Base-by-base conservation (phyloP, 64 coral and sea anemone genomes). In the Actinia tenebrosa region DNA sequence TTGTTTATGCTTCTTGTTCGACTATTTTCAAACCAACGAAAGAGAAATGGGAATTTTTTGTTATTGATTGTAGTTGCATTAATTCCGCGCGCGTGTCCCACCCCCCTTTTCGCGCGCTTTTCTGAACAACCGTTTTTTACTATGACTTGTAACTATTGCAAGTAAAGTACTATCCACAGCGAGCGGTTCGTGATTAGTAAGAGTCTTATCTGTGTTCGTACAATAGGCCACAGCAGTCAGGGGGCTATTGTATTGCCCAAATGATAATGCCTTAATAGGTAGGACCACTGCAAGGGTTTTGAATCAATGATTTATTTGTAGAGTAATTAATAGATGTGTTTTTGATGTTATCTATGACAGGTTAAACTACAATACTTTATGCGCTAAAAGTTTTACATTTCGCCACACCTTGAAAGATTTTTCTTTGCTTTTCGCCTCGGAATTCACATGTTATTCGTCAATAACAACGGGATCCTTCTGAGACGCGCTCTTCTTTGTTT, bases 241-340 rank as follows among this genome's bases (percentile, higher is more conserved):
- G 20, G 50, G 50, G 14, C n/a, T 52, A 53, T 81, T 81, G 79
- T 81, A 10, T 50, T 50, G 3, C 10, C 50, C 79, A 53, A 81
- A 81, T 75, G 69, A 81, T 81, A 53, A 81, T 81, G 50, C 50
- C 14, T 53, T 81, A 81, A 81, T 81, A 81, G 79, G 79, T 45
- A 50, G 46, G 13, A 53, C 42, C 3, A 22, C 79, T 53, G 5
- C 19, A 1, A 27, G 44, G 77, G 3, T 19, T 44, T 20, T 8
- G 10, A 81, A 81, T 81, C 43, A 81, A 79, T 79, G 11, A 17
- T 18, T 45, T 37, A 37, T 37, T 79, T 43, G 16, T 79, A 19
- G 60, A 61, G 60, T 79, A 42, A 79, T 79, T 45, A 25, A 18
- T n/a, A 25, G 79, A 45, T 37, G 50, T 81, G 43, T 53, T 81